Conservation (phyloP, 2,113 vertebrate species). For the Probosciger aterrimus region DNA sequence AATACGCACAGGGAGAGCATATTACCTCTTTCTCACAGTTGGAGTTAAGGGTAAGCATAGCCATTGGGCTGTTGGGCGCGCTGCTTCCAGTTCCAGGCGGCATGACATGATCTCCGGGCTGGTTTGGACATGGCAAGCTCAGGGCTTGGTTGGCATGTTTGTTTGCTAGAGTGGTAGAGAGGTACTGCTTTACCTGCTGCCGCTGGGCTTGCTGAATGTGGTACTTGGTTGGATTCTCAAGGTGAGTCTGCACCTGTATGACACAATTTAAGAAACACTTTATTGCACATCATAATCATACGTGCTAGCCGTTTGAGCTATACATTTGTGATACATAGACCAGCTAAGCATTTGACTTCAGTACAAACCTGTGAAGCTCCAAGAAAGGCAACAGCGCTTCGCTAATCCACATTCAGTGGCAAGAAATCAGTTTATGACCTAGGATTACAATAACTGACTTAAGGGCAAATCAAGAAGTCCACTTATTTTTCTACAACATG, state of each 20-base stretch:
- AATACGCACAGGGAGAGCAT: accelerated
- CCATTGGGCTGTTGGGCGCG: slow-evolving; percentile 99
- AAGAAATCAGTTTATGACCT: neutral
- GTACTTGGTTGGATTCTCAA: slow-evolving; percentile 94
- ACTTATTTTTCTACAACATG: neutral
- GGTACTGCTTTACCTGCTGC: slow-evolving; percentile 98
- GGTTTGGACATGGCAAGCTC: slow-evolving; percentile 92
- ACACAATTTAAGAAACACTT: neutral
- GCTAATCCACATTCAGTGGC: neutral
- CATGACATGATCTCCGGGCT: slow-evolving; percentile 92
- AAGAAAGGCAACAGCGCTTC: neutral
- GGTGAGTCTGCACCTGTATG: slow-evolving; percentile 90
- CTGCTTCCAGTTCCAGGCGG: slow-evolving; percentile 94
- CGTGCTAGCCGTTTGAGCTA: neutral
- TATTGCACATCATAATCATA: neutral
- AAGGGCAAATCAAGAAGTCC: neutral
- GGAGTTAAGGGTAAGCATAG: slow-evolving; percentile 93
- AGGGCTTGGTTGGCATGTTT: slow-evolving; percentile 91
- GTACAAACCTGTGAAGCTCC: neutral
- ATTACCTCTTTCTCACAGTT: slow-evolving; percentile 90
- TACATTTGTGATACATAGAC: neutral
- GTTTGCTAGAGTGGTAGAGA: slow-evolving; percentile 90
- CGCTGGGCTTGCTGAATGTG: slow-evolving; percentile 95
- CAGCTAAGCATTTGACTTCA: neutral
- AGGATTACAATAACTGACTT: neutral